phyloP scores from a whole-genome alignment of 2,888 invertebrate genomes.

The Formica aserva region DNA sequence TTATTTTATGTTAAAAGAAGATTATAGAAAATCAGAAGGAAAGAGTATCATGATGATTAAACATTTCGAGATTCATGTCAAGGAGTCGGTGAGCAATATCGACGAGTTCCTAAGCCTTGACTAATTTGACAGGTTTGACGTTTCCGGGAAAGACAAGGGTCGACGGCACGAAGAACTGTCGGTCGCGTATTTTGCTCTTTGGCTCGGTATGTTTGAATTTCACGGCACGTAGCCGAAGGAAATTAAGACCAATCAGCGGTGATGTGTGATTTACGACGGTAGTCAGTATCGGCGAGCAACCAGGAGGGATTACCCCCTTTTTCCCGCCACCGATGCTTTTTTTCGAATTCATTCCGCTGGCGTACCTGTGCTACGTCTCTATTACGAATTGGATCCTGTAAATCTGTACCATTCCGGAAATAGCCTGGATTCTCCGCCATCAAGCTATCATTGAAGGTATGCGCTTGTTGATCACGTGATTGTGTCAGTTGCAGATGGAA shows the following conservation, averaged over 20 bases:
- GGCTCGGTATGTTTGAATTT: slow-evolving; percentile 63
- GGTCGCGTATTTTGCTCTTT: slow-evolving; percentile 33
- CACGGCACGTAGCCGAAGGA: slow-evolving; percentile 77
- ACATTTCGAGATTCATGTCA: not conserved
- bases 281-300: slow-evolving; percentile 64
- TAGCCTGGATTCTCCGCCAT: slow-evolving; percentile 4
- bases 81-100: not conserved
- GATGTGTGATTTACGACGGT: slow-evolving; percentile 77
- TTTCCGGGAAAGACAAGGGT: slow-evolving; percentile 32
- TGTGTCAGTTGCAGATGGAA: not conserved
- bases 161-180: not conserved
- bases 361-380: slow-evolving; percentile 77
- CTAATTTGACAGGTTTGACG: slow-evolving; percentile 70
- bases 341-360: slow-evolving; percentile 71
- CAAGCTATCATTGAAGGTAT: not conserved
- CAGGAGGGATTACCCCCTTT: slow-evolving; percentile 59
- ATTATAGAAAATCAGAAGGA: not conserved
- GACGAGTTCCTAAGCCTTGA: slow-evolving; percentile 53
- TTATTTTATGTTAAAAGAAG: not conserved
- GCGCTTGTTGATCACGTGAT: not conserved
- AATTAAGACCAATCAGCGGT: slow-evolving; percentile 81
- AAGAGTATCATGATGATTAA: not conserved
- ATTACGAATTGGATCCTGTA: slow-evolving; percentile 74
- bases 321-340: slow-evolving; percentile 18
- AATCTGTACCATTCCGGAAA: slow-evolving; percentile 62